phyloP scores from a whole-genome alignment of 1,140 invertebrate species.

The Rhopalosiphum maidis region DNA sequence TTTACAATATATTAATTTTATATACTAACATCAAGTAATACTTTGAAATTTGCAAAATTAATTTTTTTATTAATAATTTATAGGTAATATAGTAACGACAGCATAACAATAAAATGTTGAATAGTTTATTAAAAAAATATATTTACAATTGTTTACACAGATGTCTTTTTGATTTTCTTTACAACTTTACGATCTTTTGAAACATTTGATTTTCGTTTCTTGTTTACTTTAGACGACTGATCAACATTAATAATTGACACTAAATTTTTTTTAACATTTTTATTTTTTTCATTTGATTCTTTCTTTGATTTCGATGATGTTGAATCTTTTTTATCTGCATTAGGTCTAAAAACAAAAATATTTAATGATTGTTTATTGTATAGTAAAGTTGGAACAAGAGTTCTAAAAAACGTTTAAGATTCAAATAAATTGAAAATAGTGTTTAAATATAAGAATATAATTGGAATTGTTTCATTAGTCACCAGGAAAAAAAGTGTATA shows the following conservation, averaged over 20 bases:
- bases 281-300: background rate
- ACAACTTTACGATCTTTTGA: background rate
- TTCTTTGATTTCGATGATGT: background rate
- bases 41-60: background rate
- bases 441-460: background rate
- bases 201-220: background rate
- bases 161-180: constrained; percentile 22
- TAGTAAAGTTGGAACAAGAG: background rate
- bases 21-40: no score
- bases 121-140: background rate
- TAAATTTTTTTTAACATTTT: constrained; percentile 34
- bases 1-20: no score
- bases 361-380: background rate
- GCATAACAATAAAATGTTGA: background rate
- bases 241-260: background rate
- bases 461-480: background rate
- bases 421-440: background rate
- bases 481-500: background rate
- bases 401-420: no score
- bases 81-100: background rate
- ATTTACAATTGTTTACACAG: background rate
- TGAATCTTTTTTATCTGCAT: constrained; percentile 8
- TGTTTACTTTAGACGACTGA: background rate
- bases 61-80: background rate
- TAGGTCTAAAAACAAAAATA: background rate